phyloP scores from a whole-genome alignment of 1,140 invertebrate genomes.

The Ooceraea biroi region DNA sequence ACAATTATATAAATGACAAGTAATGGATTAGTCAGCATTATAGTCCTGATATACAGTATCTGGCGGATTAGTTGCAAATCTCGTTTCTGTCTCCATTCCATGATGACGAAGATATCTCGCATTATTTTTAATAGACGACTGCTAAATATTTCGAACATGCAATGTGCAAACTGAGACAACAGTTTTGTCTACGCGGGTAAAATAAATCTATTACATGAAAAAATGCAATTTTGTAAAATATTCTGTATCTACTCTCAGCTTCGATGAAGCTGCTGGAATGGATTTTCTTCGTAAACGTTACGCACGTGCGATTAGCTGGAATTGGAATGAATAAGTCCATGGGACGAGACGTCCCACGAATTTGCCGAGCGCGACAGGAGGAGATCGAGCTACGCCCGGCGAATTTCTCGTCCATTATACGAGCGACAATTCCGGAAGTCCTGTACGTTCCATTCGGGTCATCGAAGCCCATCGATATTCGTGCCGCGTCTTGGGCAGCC shows the following conservation, averaged over 20 bases:
- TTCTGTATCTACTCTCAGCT: too few species aligned
- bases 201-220: neutral
- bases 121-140: too few species aligned
- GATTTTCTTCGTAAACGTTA: too few species aligned
- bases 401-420: slow-evolving; percentile 10
- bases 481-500: slow-evolving; percentile 52
- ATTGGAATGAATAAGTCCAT: neutral
- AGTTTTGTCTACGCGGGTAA: neutral
- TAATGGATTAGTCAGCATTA: slow-evolving; percentile 54
- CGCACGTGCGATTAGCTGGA: too few species aligned
- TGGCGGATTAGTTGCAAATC: slow-evolving; percentile 55
- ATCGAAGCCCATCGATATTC: slow-evolving; percentile 54
- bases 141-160: neutral
- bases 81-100: slow-evolving; percentile 18
- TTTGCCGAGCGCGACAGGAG: neutral
- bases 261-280: too few species aligned
- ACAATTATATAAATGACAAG: slow-evolving; percentile 34
- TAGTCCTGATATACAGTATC: slow-evolving; percentile 27
- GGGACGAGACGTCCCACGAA: neutral
- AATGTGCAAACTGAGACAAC: neutral
- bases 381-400: neutral
- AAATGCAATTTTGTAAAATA: too few species aligned
- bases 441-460: slow-evolving; percentile 25
- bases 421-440: slow-evolving; percentile 43
- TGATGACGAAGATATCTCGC: too few species aligned